Conservation (phyloP, 2,797 vertebrate species). For the Limnodromus scolopaceus region DNA sequence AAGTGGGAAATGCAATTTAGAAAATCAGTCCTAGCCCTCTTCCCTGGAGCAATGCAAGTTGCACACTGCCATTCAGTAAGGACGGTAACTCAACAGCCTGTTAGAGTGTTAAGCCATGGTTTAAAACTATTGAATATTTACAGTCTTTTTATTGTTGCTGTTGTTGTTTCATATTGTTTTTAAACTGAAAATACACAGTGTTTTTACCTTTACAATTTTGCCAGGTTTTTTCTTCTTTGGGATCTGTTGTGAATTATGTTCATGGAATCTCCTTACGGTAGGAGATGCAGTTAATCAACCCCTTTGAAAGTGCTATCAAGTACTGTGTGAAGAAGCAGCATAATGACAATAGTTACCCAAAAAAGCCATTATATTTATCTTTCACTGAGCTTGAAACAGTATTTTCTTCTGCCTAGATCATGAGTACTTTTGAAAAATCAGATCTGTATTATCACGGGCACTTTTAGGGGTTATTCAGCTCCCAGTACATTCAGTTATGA, state of each 20-base stretch:
- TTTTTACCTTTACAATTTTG: neutral
- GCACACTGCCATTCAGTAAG: neutral
- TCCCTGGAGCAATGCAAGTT: neutral
- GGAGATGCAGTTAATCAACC: neutral
- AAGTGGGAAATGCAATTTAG: neutral
- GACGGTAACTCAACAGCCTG: neutral
- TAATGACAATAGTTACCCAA: neutral
- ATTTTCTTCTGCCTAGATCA: neutral
- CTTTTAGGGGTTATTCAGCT: neutral
- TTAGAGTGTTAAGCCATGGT: neutral
- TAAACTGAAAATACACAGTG: neutral
- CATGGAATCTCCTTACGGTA: neutral
- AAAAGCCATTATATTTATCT: neutral
- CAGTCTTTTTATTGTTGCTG: neutral
- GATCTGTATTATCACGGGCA: neutral
- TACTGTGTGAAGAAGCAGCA: neutral
- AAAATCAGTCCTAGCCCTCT: neutral
- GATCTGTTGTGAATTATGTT: neutral
- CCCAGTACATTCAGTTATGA: neutral
- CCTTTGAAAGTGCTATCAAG: neutral
- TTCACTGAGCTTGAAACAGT: neutral
- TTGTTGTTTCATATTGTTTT: neutral
- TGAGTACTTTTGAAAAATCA: neutral
- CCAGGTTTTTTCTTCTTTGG: neutral
- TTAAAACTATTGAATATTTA: neutral